phyloP scores from a whole-genome alignment of 2,888 invertebrate species.

The Coenonympha arcania region DNA sequence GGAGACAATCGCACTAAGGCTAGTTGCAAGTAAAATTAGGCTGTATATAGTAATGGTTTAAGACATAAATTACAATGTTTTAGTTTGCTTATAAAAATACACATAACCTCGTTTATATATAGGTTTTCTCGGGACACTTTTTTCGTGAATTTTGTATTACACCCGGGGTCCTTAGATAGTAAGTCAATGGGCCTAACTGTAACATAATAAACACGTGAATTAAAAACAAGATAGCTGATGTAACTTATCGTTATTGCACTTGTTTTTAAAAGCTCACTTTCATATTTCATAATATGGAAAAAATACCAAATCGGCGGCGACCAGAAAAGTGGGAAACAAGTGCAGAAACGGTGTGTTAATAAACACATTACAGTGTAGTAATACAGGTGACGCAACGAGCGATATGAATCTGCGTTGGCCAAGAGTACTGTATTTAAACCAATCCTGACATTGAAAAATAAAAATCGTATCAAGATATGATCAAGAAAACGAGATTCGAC shows the following conservation, averaged over 20 bases:
- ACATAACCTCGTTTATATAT: too few relatives aligned
- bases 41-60: too few relatives aligned
- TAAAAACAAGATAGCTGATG: not conserved
- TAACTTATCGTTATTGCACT: not conserved
- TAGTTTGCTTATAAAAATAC: too few relatives aligned
- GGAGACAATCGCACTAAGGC: too few relatives aligned
- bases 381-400: not conserved
- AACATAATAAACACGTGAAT: not conserved
- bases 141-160: too few relatives aligned
- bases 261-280: not conserved
- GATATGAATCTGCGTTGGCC: conserved; percentile 1
- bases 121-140: too few relatives aligned
- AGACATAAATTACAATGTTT: too few relatives aligned
- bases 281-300: not conserved
- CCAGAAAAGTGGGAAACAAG: not conserved
- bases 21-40: too few relatives aligned
- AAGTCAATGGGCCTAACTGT: too few relatives aligned
- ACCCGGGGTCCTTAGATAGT: too few relatives aligned
- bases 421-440: not conserved
- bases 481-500: not conserved
- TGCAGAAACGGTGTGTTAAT: not conserved
- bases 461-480: not conserved
- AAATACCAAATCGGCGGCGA: not conserved
- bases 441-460: not conserved
- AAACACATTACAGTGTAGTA: not conserved